Conservation (phyloP, 23 tunicate genomes). For the Halocynthia aurantium region DNA sequence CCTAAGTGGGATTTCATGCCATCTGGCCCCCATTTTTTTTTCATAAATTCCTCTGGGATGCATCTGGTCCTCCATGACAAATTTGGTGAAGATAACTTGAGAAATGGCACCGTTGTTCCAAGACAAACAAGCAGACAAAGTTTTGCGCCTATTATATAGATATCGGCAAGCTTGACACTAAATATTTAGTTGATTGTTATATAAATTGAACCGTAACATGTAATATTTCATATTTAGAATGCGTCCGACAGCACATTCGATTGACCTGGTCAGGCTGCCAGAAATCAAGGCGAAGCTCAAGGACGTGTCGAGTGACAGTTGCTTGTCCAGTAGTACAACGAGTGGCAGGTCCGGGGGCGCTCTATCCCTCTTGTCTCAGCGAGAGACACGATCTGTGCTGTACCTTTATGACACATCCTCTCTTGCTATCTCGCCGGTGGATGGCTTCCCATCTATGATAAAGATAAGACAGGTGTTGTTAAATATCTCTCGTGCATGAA, state of each 20-base stretch:
- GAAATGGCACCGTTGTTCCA: no score
- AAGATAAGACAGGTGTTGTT: constrained; percentile 56
- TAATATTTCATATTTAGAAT: constrained; percentile 5
- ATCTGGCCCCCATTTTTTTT: no score
- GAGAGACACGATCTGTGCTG: constrained; percentile 64
- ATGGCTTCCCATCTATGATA: constrained; percentile 73
- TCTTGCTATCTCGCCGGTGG: constrained; percentile 51
- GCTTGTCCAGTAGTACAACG: not conserved
- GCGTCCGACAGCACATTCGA: constrained; percentile 66
- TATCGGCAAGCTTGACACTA: no score
- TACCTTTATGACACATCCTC: constrained; percentile 49
- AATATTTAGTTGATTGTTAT: no score
- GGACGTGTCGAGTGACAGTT: not conserved
- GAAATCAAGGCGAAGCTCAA: constrained; percentile 1
- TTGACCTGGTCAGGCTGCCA: constrained; percentile 40
- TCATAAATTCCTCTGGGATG: no score
- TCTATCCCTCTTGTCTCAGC: constrained; percentile 1
- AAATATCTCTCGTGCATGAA: not conserved
- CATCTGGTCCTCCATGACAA: no score
- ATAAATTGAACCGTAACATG: no score
- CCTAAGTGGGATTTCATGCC: no score
- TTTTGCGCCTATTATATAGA: no score
- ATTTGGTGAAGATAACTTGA: no score
- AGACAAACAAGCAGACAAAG: no score
- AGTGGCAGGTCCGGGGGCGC: not conserved